A percentile compares a stretch with the other conserved stretches of the same genome.
These are phyloP conservation scores for Hypocryptadius cinnamomeus DNA, from an alignment of 2,113 vertebrate species.

Conservation along the genomic window DNA sequence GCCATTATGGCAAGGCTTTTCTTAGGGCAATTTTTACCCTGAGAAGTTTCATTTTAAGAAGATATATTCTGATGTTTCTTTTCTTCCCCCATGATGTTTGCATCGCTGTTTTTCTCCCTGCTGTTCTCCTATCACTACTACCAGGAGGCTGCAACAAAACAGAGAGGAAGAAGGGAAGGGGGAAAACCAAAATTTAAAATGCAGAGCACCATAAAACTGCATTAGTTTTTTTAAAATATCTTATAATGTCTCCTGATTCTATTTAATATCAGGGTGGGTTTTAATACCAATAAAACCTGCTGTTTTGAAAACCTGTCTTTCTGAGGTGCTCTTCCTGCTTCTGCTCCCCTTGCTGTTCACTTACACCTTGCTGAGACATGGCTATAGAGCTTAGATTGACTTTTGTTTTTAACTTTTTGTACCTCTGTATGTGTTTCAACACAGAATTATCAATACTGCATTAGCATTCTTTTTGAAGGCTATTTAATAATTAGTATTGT, in stretches of 20 bases:
- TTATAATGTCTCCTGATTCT: no score
- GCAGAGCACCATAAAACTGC: background rate
- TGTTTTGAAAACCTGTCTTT: background rate
- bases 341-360: background rate
- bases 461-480: background rate
- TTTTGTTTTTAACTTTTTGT: background rate
- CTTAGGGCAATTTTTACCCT: background rate
- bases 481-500: background rate
- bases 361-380: background rate
- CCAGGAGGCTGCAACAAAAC: background rate
- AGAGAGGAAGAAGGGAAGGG: background rate
- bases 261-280: background rate
- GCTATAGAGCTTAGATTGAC: background rate
- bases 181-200: background rate
- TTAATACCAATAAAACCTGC: background rate
- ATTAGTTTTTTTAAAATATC: background rate
- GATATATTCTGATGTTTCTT: background rate
- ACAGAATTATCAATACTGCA: background rate
- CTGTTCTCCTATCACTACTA: background rate
- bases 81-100: accelerated
- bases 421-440: background rate
- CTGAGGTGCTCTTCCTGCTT: background rate
- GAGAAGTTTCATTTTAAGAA: background rate
- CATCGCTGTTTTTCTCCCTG: background rate
- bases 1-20: background rate